Percentiles rank a stretch among this genome's conserved stretches.
These are phyloP conservation scores for Drosophila oshimai DNA, from an alignment of 1,140 invertebrate species.

Conservation along the genomic window DNA sequence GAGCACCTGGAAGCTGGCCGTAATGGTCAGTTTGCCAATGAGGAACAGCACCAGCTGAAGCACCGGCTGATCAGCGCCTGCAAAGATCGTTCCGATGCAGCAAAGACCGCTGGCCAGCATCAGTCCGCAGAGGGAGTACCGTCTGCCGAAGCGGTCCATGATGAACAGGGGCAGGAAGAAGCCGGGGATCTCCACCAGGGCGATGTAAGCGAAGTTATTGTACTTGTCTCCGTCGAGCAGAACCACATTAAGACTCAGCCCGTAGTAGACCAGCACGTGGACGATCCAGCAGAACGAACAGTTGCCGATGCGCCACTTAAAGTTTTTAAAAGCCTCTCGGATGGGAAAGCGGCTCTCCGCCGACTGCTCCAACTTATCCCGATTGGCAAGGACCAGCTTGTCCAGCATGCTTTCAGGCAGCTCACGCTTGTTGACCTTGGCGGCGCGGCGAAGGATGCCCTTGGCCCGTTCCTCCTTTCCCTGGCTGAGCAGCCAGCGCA, in stretches of 20 bases:
- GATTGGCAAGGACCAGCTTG: slow-evolving; percentile 82
- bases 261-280: slow-evolving; percentile 90
- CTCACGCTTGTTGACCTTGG: slow-evolving; percentile 87
- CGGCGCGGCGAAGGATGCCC: slow-evolving; percentile 85
- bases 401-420: slow-evolving; percentile 84
- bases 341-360: slow-evolving; percentile 82
- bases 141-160: slow-evolving; percentile 87
- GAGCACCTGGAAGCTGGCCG: slow-evolving; percentile 87
- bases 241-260: slow-evolving; percentile 90
- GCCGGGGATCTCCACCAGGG: slow-evolving; percentile 88
- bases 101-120: slow-evolving; percentile 86
- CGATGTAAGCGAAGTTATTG: slow-evolving; percentile 88
- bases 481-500: slow-evolving; percentile 90
- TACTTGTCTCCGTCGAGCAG: slow-evolving; percentile 89
- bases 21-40: slow-evolving; percentile 89
- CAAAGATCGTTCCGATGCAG: slow-evolving; percentile 74
- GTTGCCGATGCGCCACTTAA: slow-evolving; percentile 85
- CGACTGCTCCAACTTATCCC: slow-evolving; percentile 74
- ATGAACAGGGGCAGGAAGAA: slow-evolving; percentile 87
- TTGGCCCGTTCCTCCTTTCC: slow-evolving; percentile 86
- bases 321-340: slow-evolving; percentile 84
- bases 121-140: slow-evolving; percentile 84
- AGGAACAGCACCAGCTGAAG: slow-evolving; percentile 85
- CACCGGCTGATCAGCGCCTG: slow-evolving; percentile 38
- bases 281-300: slow-evolving; percentile 88